These are phyloP conservation scores for Oncorhynchus kisutch DNA, from an alignment of 2,113 vertebrate species.

Conservation along the genomic window DNA sequence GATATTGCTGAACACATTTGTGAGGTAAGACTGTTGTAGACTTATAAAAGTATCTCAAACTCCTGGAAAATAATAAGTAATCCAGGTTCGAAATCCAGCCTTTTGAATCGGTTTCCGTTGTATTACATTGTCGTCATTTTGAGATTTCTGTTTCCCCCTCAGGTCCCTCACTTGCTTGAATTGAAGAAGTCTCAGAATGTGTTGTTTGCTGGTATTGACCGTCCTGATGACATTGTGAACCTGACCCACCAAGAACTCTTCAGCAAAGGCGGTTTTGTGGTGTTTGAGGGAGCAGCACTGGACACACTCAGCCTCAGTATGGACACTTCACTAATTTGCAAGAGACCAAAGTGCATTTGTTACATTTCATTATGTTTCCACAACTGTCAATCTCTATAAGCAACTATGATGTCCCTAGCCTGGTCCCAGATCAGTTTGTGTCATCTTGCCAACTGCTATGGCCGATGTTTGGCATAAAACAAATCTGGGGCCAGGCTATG, in stretches of 20 bases:
- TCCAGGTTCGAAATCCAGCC: too few species aligned
- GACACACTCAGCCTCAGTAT: constrained; percentile 78
- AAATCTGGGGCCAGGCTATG: too few species aligned
- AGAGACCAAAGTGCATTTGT: neutral
- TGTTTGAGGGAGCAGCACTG: constrained; percentile 77
- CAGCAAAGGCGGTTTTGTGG: constrained; percentile 82
- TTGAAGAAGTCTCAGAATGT: constrained; percentile 79
- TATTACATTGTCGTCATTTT: neutral
- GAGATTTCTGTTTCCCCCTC: constrained; percentile 12
- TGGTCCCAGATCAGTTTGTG: neutral
- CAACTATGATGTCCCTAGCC: too few species aligned
- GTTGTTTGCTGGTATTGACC: constrained; percentile 85
- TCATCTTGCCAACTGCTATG: neutral
- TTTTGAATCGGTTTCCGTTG: neutral
- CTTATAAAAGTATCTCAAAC: neutral
- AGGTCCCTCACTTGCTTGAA: constrained; percentile 85
- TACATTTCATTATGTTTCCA: too few species aligned
- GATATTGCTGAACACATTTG: constrained; percentile 83
- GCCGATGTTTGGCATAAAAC: too few species aligned
- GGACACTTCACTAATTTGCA: constrained; percentile 17
- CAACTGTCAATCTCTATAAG: too few species aligned
- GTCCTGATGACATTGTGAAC: constrained; percentile 78
- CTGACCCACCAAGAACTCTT: constrained; percentile 86
- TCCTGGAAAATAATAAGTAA: neutral
- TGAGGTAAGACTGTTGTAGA: constrained; percentile 63